Base-by-base conservation (phyloP, 2,888 invertebrate genomes). In the Frankliniella fusca region DNA sequence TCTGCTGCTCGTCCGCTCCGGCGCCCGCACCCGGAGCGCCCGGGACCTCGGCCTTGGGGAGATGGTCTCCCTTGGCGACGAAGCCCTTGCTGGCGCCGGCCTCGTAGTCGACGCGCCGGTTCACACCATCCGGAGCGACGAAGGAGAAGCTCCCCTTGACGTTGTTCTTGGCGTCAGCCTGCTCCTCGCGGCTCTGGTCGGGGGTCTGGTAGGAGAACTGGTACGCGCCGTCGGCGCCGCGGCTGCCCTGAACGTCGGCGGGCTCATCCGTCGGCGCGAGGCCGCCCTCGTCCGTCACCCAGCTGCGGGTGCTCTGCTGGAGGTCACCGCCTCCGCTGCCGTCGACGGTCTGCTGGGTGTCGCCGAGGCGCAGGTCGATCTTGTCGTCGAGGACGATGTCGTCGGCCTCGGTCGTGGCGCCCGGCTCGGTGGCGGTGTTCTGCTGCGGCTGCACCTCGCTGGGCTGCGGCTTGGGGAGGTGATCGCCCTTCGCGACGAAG, bases 161-260 rank as follows among this genome's bases (percentile, higher is more conserved):
- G 86, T 91, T 90, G 0, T 92, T 92, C 65, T 89, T 89, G 81
- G 90, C 89, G 85, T 93, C 92, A 70, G 91, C 90, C 84, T 91
- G 90, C 87, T 94, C 94, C 84, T 91, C 90, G 85, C 93, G 91
- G n/a, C 91, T 91, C 85, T 93, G 92, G 8, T 91, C 92, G 81
- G 91, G 88, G 0, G 93, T 92, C 85, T 92, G 91, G 85, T 92
- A 92, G 82, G 90, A 91, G 86, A 92, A 94, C 81, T 90, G 91
- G 86, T 94, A 94, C 84, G 93, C 93, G 5, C 93, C 93, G 87
- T 93, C 94, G 48, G 81, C 76, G 23, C 70, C 20, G 82, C 82
- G 11, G 27, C 81, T 54, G 83, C 80, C 12, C 50, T 48, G 27
- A 81, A 27, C 10, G 48, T 38, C 38, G 38, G 38, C 38, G 5